These are phyloP conservation scores for Helicoverpa armigera DNA, from an alignment of 1,140 invertebrate species.

Conservation along the genomic window DNA sequence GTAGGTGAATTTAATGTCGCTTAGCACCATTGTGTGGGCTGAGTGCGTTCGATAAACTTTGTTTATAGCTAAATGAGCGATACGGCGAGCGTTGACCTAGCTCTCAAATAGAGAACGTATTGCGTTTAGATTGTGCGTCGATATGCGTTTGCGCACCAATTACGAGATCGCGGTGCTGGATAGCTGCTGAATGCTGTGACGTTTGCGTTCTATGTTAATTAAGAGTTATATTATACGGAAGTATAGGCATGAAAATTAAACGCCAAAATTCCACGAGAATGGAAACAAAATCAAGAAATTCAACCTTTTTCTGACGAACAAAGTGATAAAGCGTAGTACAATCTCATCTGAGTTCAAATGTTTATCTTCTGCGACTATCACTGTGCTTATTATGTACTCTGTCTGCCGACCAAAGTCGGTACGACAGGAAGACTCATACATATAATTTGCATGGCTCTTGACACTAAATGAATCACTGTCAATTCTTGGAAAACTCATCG, in stretches of 20 bases:
- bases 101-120: slow-evolving; percentile 74
- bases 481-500: slow-evolving; percentile 5
- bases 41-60: slow-evolving; percentile 81
- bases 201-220: slow-evolving; percentile 4
- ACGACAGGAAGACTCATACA: slow-evolving; percentile 10
- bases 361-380: too few species aligned
- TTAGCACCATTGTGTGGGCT: slow-evolving; percentile 73
- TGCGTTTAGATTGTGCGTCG: slow-evolving; percentile 71
- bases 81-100: slow-evolving; percentile 75
- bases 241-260: background rate
- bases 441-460: slow-evolving; percentile 4
- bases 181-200: slow-evolving; percentile 53
- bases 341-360: too few species aligned
- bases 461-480: slow-evolving; percentile 1
- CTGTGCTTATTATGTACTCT: background rate
- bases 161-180: slow-evolving; percentile 65
- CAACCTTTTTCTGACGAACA: too few species aligned
- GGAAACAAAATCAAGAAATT: too few species aligned
- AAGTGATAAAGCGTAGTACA: too few species aligned
- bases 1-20: slow-evolving; percentile 75
- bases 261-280: background rate
- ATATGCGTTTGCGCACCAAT: slow-evolving; percentile 66
- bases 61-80: slow-evolving; percentile 84
- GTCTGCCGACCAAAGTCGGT: background rate
- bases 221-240: background rate